Evolutionary conservation across 2,113 vertebrate species (phyloP).

Genomic region (Amblyornis subalaris): DNA sequence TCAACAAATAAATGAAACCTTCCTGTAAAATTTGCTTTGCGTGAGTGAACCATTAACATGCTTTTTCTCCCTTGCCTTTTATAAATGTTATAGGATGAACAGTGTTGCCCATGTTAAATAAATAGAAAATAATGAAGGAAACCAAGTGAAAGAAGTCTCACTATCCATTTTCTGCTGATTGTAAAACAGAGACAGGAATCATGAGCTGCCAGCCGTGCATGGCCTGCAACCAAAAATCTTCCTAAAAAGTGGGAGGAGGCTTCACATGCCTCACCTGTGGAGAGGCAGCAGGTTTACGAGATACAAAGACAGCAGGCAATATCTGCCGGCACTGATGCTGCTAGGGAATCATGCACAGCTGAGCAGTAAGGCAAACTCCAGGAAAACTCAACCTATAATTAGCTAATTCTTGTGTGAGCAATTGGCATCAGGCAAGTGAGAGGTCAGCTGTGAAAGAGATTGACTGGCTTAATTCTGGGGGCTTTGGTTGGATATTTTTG

Average conservation of each 20-base stretch:
- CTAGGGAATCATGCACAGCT: background rate
- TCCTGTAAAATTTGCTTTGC: background rate
- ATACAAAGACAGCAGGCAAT: background rate
- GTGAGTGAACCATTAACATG: background rate
- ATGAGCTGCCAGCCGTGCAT: background rate
- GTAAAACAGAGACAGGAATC: background rate
- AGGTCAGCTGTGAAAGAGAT: background rate
- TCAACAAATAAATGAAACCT: background rate
- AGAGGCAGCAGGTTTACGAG: background rate
- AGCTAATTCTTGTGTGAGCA: background rate
- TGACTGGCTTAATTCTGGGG: background rate
- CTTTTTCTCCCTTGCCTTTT: background rate
- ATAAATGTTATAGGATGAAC: background rate
- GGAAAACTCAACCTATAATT: background rate
- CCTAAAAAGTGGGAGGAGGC: background rate
- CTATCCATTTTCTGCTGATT: background rate
- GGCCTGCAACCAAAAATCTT: background rate
- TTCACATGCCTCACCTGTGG: background rate
- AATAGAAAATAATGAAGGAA: background rate
- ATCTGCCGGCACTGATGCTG: background rate
- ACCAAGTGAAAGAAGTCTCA: background rate
- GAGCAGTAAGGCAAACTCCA: background rate
- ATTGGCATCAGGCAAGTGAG: background rate
- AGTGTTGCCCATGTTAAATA: background rate
- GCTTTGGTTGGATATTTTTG: background rate